Conservation (phyloP, 2,797 vertebrate species). For the Hydrolagus colliei region DNA sequence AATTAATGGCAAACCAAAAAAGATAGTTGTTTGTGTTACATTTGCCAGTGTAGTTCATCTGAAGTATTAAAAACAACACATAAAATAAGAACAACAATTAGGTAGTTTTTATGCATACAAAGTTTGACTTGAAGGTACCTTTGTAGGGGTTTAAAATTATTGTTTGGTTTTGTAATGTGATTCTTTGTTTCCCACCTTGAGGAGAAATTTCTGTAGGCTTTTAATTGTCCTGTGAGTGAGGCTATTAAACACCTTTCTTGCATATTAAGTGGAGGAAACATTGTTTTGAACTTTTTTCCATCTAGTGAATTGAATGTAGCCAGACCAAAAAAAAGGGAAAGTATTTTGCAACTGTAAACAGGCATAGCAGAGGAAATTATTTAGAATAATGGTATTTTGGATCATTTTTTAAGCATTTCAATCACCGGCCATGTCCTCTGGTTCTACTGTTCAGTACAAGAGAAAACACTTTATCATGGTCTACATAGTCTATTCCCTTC, state of each 20-base stretch:
- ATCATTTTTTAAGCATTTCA: slow-evolving; percentile 41
- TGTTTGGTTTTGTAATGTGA: slow-evolving; percentile 46
- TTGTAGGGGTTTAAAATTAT: slow-evolving; percentile 52
- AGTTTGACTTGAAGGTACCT: slow-evolving; percentile 53
- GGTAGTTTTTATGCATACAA: slow-evolving; percentile 45
- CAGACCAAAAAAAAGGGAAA: slow-evolving; percentile 55
- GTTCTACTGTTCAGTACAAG: too few relatives aligned
- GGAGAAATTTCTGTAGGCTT: slow-evolving; percentile 51
- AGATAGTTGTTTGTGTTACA: too few relatives aligned
- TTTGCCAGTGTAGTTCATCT: too few relatives aligned
- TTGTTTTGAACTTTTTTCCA: slow-evolving; percentile 52
- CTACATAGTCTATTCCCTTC: too few relatives aligned
- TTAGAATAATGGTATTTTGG: slow-evolving; percentile 50
- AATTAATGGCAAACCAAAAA: too few relatives aligned
- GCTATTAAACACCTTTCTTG: slow-evolving; percentile 53
- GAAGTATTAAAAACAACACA: slow-evolving; percentile 28
- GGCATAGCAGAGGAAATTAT: slow-evolving; percentile 54
- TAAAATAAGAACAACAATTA: slow-evolving; percentile 51
- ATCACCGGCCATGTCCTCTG: too few relatives aligned
- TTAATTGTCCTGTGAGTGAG: slow-evolving; percentile 57
- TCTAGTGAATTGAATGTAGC: slow-evolving; percentile 50
- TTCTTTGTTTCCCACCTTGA: slow-evolving; percentile 53
- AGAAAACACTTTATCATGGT: too few relatives aligned
- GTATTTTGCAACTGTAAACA: slow-evolving; percentile 56
- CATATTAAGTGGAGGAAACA: slow-evolving; percentile 55